Evolutionary conservation across 2,113 vertebrate species (phyloP).

Genomic region (Corythaixoides concolor): DNA sequence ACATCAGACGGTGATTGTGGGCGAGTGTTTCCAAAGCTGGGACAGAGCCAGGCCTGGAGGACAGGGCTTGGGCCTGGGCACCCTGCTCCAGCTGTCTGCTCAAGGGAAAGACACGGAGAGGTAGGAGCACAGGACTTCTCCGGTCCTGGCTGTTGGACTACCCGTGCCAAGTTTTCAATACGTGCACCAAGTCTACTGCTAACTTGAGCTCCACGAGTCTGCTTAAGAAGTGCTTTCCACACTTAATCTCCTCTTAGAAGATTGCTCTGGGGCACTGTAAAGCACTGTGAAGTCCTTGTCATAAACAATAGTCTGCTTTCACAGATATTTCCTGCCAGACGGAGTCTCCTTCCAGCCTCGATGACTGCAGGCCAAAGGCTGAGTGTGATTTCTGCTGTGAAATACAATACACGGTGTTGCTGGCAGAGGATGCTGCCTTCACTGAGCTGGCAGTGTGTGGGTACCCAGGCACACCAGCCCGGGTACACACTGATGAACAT

Average conservation of each 20-base stretch:
- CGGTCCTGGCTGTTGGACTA: not conserved
- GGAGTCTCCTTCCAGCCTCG: not conserved
- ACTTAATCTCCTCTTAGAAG: not conserved
- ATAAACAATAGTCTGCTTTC: not conserved
- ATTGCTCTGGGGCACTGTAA: not conserved
- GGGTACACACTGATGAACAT: accelerated
- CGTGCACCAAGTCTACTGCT: not conserved
- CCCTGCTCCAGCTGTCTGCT: not conserved
- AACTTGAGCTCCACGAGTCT: not conserved
- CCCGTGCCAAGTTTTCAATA: not conserved
- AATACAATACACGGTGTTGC: not conserved
- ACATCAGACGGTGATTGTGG: not conserved
- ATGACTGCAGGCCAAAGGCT: not conserved
- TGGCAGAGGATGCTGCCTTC: not conserved
- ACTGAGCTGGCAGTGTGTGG: not conserved
- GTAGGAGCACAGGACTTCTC: not conserved
- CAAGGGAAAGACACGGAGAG: not conserved
- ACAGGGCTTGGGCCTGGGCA: not conserved
- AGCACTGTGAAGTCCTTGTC: not conserved
- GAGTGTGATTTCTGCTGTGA: not conserved
- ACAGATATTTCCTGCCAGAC: not conserved
- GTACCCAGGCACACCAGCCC: not conserved
- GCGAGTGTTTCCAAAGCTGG: not conserved
- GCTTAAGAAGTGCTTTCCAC: not conserved
- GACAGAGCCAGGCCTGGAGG: not conserved